phyloP scores from a whole-genome alignment of 2,797 vertebrate genomes.

The Eleutherodactylus coqui region DNA sequence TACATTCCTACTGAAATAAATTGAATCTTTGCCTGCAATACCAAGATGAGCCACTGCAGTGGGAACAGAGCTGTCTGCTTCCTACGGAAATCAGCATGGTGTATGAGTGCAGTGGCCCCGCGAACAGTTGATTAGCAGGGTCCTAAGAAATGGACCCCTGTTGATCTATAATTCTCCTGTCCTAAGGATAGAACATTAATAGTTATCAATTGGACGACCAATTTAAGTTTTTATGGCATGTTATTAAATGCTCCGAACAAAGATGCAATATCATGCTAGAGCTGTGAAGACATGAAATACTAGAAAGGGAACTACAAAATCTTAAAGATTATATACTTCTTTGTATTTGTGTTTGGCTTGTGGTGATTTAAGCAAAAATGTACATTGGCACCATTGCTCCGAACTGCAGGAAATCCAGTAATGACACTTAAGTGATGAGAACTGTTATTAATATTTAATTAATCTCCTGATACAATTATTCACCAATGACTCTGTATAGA shows the following conservation, averaged over 20 bases:
- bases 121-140: too few relatives aligned
- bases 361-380: conserved; percentile 36
- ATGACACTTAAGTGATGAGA: conserved; percentile 52
- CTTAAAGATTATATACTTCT: not conserved
- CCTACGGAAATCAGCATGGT: too few relatives aligned
- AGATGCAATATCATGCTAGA: not conserved
- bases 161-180: too few relatives aligned
- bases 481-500: conserved; percentile 32
- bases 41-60: too few relatives aligned
- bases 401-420: conserved; percentile 46
- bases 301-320: not conserved
- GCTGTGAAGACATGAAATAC: not conserved
- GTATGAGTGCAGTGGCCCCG: too few relatives aligned
- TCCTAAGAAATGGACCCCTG: too few relatives aligned
- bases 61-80: too few relatives aligned
- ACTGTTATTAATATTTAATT: conserved; percentile 57
- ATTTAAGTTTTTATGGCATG: not conserved
- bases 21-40: too few relatives aligned
- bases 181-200: too few relatives aligned
- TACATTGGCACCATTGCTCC: conserved; percentile 6
- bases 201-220: too few relatives aligned
- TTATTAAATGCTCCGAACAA: not conserved
- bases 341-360: not conserved
- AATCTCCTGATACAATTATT: conserved; percentile 43
- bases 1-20: too few relatives aligned